A percentile compares a stretch with the other conserved stretches of the same genome.
Conservation (phyloP, 2,113 vertebrate genomes). For the Bolborhynchus lineola region DNA sequence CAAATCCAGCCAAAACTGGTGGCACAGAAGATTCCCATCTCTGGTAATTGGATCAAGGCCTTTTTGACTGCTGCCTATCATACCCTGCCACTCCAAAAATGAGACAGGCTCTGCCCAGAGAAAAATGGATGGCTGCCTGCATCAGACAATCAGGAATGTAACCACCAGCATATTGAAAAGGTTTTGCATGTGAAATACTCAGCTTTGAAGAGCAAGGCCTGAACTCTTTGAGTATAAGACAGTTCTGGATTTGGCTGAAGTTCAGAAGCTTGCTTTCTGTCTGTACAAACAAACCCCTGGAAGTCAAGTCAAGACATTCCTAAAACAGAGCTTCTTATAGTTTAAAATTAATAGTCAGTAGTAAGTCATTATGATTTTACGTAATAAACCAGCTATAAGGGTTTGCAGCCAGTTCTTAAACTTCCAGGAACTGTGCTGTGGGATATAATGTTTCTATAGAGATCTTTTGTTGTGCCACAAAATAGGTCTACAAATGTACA, state of each 20-base stretch:
- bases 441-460: constrained; percentile 27
- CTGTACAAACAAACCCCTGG: background rate
- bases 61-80: background rate
- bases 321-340: background rate
- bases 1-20: background rate
- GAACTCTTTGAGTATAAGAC: background rate
- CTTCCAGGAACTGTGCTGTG: constrained; percentile 40
- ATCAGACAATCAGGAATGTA: background rate
- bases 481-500: constrained; percentile 2
- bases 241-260: background rate
- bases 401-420: constrained; percentile 36
- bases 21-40: background rate
- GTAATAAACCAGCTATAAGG: background rate
- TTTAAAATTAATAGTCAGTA: constrained; percentile 3
- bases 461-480: constrained; percentile 7
- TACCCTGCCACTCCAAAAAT: background rate
- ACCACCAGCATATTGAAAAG: background rate
- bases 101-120: background rate
- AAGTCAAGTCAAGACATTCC: background rate
- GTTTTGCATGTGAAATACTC: background rate
- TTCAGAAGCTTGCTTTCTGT: background rate
- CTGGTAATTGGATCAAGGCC: background rate
- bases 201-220: background rate
- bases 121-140: background rate
- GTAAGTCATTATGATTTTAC: constrained; percentile 22